These are phyloP conservation scores for Phengaris alcon DNA, from an alignment of 2,888 invertebrate species.

Conservation along the genomic window DNA sequence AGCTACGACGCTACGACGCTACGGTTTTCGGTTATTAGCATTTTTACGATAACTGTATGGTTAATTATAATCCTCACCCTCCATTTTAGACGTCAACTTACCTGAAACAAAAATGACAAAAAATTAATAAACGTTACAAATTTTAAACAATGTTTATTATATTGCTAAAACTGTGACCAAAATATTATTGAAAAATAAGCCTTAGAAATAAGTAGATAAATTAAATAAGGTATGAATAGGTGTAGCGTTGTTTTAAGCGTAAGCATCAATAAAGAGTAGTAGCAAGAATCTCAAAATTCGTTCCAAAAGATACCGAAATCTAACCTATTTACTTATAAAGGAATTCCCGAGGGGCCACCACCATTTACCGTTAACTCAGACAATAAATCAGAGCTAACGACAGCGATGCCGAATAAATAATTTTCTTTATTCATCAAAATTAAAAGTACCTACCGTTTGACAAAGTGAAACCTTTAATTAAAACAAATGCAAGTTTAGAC, in stretches of 20 bases:
- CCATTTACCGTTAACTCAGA: conserved; percentile 60
- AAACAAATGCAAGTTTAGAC: conserved; percentile 62
- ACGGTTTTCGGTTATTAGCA: neutral
- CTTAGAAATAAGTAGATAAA: too few relatives aligned
- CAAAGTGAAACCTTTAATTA: conserved; percentile 73
- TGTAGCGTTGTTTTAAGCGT: too few relatives aligned
- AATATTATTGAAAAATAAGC: too few relatives aligned
- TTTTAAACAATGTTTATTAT: neutral
- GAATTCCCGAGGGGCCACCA: conserved; percentile 59
- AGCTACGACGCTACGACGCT: conserved; percentile 44
- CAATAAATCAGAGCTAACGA: conserved; percentile 72
- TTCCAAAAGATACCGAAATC: conserved; percentile 40
- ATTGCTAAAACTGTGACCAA: too few relatives aligned
- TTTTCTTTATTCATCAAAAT: conserved; percentile 78
- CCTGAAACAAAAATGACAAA: conserved; percentile 35
- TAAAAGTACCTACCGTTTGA: conserved; percentile 75
- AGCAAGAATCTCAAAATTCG: neutral
- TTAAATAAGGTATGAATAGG: too few relatives aligned
- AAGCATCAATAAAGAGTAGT: neutral
- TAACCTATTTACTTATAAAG: conserved; percentile 53
- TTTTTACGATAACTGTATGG: conserved; percentile 1
- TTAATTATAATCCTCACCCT: conserved; percentile 7
- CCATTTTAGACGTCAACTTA: conserved; percentile 31
- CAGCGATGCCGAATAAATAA: conserved; percentile 74
- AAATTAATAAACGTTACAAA: neutral